Percentiles rank a stretch among this genome's conserved stretches.
Evolutionary conservation across 2,888 invertebrate species (phyloP).

Genomic region (Melieria omissa): DNA sequence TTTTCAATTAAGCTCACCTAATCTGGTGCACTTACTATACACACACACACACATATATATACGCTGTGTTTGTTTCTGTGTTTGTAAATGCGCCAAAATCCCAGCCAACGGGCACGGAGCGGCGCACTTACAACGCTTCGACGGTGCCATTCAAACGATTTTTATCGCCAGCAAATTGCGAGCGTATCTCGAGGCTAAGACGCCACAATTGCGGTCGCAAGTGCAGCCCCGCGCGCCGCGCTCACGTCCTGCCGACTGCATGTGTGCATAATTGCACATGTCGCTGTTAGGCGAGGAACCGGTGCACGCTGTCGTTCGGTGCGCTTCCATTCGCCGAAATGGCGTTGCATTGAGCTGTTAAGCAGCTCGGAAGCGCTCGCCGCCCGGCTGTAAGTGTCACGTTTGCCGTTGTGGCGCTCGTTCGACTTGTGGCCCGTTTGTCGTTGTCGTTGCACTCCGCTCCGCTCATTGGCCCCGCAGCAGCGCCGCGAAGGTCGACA

Average conservation of each 20-base stretch:
- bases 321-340: too few species aligned
- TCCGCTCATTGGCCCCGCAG: too few species aligned
- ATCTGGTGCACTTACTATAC: too few species aligned
- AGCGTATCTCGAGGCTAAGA: slow-evolving; percentile 13
- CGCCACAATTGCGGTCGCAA: slow-evolving; percentile 5
- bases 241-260: background rate
- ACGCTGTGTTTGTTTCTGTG: too few species aligned
- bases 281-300: background rate
- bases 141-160: slow-evolving; percentile 12
- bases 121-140: background rate
- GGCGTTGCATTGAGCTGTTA: slow-evolving; percentile 20
- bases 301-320: too few species aligned
- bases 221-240: background rate
- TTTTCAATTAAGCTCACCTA: too few species aligned
- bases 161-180: slow-evolving; percentile 36
- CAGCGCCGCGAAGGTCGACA: too few species aligned
- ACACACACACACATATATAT: too few species aligned
- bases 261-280: background rate
- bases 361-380: slow-evolving; percentile 3
- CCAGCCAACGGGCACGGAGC: background rate
- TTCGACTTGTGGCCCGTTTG: slow-evolving; percentile 3
- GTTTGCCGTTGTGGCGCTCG: slow-evolving; percentile 9
- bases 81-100: too few species aligned
- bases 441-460: background rate
- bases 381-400: slow-evolving; percentile 8